Percentiles rank a stretch among this genome's conserved stretches.
Conservation (phyloP, 2,888 invertebrate species). For the Rotaria magnacalcarata region DNA sequence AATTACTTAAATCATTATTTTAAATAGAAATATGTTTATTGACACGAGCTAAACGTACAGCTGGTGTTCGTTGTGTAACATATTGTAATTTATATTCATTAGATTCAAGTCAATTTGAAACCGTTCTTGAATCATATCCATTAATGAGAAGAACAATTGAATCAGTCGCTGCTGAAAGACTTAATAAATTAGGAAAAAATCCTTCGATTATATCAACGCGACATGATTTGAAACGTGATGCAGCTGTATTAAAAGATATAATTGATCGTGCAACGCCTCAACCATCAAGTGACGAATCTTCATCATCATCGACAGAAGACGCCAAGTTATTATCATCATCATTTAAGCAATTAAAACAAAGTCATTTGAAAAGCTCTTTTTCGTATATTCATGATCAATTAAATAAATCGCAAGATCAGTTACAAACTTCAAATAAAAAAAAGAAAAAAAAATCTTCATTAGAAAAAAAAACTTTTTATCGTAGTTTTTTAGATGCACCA, state of each 20-base stretch:
- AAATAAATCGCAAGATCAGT: too few species aligned
- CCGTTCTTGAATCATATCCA: constrained; percentile 93
- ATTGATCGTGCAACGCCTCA: constrained; percentile 29
- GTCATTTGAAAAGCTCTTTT: too few species aligned
- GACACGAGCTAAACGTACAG: constrained; percentile 90
- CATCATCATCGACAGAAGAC: too few species aligned
- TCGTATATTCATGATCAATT: too few species aligned
- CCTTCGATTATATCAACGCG: constrained; percentile 40
- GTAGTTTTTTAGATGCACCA: too few species aligned
- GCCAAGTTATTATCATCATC: too few species aligned
- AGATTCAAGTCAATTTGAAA: constrained; percentile 94
- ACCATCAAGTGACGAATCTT: constrained; percentile 4
- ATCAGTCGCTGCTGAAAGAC: constrained; percentile 92
- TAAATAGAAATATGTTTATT: constrained; percentile 80
- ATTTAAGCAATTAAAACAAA: too few species aligned
- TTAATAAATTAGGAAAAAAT: constrained; percentile 96
- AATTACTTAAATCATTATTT: constrained; percentile 49
- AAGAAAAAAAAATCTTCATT: too few species aligned
- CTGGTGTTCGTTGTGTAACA: constrained; percentile 87
- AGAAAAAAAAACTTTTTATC: too few species aligned
- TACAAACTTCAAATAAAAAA: too few species aligned
- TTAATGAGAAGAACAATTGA: constrained; percentile 97
- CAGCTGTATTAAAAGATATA: constrained; percentile 14
- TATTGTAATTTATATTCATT: constrained; percentile 93
- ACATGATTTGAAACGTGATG: constrained; percentile 43